phyloP scores from a whole-genome alignment of 2,113 vertebrate genomes.

The Nansenia antarctica region DNA sequence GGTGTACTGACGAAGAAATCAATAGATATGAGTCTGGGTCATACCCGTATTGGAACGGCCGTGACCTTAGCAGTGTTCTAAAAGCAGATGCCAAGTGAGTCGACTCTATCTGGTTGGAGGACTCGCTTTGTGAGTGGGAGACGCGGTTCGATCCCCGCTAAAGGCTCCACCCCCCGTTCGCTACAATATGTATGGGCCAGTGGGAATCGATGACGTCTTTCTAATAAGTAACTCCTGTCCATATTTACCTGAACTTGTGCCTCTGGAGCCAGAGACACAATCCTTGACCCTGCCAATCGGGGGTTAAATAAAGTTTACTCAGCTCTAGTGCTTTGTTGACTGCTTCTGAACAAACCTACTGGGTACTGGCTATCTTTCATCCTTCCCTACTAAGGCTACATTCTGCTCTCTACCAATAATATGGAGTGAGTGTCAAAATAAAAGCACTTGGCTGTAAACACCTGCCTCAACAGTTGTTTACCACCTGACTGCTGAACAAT shows the following conservation, averaged over 20 bases:
- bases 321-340: slow-evolving; percentile 38
- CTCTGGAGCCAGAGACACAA: slow-evolving; percentile 60
- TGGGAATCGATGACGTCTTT: slow-evolving; percentile 42
- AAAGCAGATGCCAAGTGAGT: too few species aligned
- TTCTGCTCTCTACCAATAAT: not conserved
- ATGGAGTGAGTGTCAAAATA: slow-evolving; percentile 33
- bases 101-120: too few species aligned
- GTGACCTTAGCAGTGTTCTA: too few species aligned
- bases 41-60: too few species aligned
- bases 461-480: slow-evolving; percentile 16
- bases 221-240: slow-evolving; percentile 78
- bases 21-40: not conserved
- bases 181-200: slow-evolving; percentile 28
- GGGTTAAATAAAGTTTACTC: slow-evolving; percentile 53
- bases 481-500: slow-evolving; percentile 3
- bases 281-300: slow-evolving; percentile 46
- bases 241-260: slow-evolving; percentile 77
- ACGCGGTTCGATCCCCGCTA: too few species aligned
- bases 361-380: slow-evolving; percentile 62
- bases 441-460: slow-evolving; percentile 19
- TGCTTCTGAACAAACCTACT: slow-evolving; percentile 52
- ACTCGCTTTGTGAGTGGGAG: too few species aligned
- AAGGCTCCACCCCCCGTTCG: too few species aligned
- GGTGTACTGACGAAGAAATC: not conserved
- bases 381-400: slow-evolving; percentile 23